Evolutionary conservation across 2,797 vertebrate genomes (phyloP), one percentile per base, ranked within the genome.

Genomic region (Discoglossus pictus): DNA sequence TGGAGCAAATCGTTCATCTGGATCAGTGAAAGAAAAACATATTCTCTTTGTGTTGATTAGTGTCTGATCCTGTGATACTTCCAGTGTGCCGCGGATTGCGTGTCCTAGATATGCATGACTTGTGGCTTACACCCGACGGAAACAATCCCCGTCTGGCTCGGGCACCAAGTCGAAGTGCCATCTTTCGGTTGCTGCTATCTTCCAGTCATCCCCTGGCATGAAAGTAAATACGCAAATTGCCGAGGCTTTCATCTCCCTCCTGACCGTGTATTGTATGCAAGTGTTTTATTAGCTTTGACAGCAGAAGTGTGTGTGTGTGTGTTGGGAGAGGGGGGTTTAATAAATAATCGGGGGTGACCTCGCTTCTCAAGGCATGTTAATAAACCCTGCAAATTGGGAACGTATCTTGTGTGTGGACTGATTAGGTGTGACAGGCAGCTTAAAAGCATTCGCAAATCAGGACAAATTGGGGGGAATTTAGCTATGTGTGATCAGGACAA

Each of bases 271-370:
- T 52, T n/a, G 27, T 17, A n/a, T 9, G 56, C 56, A 35, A 34
- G 48, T 39, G 48, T 69, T 55, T 61, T 69, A 69, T 62, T 69
- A 62, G 58, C 16, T 27, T 11, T 69, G 66, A 69, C 66, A 69
- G 66, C 20, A 38, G 66, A 39, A 60, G 50, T 62, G 66, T 61
- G 65, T 55, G 46, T 51, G 56, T 18, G 39, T 16, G 40, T 17
- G 8, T 12, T 42, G 20, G 38, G 65, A 25, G 54, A 44, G 56
- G 50, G 34, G 66, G 66, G 59, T 39, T 58, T 61, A 43, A 55
- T 55, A 69, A 62, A 69, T 69, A 61, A 61, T 61, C 31, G 59
- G n/a, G 58, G 66, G 58, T 62, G 66, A 69, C 66, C 59, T 61
- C 59, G 61, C 66, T 47, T 38, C 50, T 62, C 58, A 16, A 54